Evolutionary conservation across 2,888 invertebrate genomes (phyloP).

Genomic region (Eutolmus rufibarbis): DNA sequence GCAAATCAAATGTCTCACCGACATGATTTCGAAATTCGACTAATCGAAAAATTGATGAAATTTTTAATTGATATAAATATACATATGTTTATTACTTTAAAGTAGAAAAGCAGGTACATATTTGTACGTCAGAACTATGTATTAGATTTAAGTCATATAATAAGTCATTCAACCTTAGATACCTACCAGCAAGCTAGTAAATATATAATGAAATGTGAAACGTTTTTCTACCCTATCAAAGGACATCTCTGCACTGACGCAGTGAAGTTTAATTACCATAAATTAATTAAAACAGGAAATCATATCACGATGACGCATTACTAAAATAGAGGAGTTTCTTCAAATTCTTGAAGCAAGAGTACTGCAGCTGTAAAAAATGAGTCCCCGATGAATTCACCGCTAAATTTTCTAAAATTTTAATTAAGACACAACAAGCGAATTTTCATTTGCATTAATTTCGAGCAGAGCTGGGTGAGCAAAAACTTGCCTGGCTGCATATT

Average conservation of each 20-base stretch:
- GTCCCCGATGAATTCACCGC: not conserved
- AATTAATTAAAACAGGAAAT: not conserved
- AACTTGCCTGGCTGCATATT: conserved; percentile 30
- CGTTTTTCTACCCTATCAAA: too few species aligned
- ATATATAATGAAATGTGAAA: too few species aligned
- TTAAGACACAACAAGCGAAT: conserved; percentile 15
- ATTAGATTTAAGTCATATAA: too few species aligned
- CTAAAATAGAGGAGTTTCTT: not conserved
- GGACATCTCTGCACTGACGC: not conserved
- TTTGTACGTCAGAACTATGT: too few species aligned
- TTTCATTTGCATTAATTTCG: conserved; percentile 28
- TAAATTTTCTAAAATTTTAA: conserved; percentile 1
- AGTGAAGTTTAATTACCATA: not conserved
- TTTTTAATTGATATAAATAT: too few species aligned
- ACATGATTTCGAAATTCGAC: too few species aligned
- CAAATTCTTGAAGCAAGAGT: not conserved
- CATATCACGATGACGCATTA: not conserved
- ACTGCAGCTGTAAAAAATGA: not conserved
- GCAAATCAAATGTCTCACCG: too few species aligned
- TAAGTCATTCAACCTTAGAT: too few species aligned
- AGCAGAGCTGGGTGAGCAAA: not conserved
- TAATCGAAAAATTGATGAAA: too few species aligned
- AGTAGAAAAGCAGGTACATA: too few species aligned
- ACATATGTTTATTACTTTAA: too few species aligned
- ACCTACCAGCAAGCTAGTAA: too few species aligned